Evolutionary conservation across 2,113 vertebrate species (phyloP), one percentile per base, ranked within the genome.

Genomic region (Orientallactaga bullata): DNA sequence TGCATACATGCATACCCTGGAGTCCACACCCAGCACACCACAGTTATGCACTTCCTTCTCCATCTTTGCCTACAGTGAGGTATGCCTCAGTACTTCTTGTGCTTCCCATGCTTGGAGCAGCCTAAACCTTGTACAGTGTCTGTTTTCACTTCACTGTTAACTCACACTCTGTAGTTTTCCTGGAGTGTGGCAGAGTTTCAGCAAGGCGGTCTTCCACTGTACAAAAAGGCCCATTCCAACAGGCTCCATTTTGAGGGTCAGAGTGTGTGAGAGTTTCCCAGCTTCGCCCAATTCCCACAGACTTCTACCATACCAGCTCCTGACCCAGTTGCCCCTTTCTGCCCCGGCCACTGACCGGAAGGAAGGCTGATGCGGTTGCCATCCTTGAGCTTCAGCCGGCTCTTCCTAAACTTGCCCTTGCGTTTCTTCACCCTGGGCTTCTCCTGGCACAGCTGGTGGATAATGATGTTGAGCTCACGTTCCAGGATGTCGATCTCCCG

Each of bases 391-490:
- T 99, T 99, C 42, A 99, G 99, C 35, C 99, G 98, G 97, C 90
- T 99, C 97, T 99, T 99, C 90, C 99, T 98, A 98, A 99, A 99
- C 97, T 99, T 99, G 93, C 99, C 99, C 98, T 99, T 99, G 82
- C 99, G 98, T 80, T 99, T 99, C 98, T 99, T 99, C 93, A 99
- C 99, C 0, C 98, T 98, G 37, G 99, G 99, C 97, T 99, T 99
- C 96, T 99, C 99, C 98, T 99, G 99, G 98, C 99, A 99, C 79
- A 99, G 98, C 97, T 99, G 99, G 98, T 99, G 99, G 95, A 99
- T 99, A 98, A 99, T 99, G 97, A 99, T 99, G 97, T 99, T 99
- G 93, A 99, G 99, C 90, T 99, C 99, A 16, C 99, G 98, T 78
- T 99, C 99, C 96, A 99, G 98, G 96, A 99, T 99, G 97, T 99